Percentiles rank a stretch among this genome's conserved stretches.
These are phyloP conservation scores for human (Homo sapiens) DNA, from an alignment of 2,113 vertebrate species.

Conservation along the genomic window GRCh38 chr12:6592501-6593000, in stretches of 20 bases:
- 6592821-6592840: background rate
- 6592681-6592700: slow-evolving; percentile 92
- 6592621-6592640: background rate
- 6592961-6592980: background rate
- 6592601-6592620: background rate
- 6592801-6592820: slow-evolving; percentile 98
- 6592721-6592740: slow-evolving; percentile 96
- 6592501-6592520: slow-evolving; percentile 99
- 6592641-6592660: background rate
- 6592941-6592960: background rate
- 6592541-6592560: slow-evolving; percentile 98
- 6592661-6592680: slow-evolving; percentile 47
- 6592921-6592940: background rate
- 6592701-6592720: slow-evolving; percentile 96
- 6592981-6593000: background rate
- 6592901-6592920: background rate
- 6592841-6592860: background rate
- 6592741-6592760: slow-evolving; percentile 98
- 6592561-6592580: slow-evolving; percentile 89
- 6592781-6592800: slow-evolving; percentile 97
- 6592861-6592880: background rate
- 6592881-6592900: background rate
- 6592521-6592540: slow-evolving; percentile 98
- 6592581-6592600: background rate
- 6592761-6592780: slow-evolving; percentile 96